Evolutionary conservation across 2,888 invertebrate genomes (phyloP), one percentile per base, ranked within the genome.

Genomic region (Chrysotoxum bicinctum): DNA sequence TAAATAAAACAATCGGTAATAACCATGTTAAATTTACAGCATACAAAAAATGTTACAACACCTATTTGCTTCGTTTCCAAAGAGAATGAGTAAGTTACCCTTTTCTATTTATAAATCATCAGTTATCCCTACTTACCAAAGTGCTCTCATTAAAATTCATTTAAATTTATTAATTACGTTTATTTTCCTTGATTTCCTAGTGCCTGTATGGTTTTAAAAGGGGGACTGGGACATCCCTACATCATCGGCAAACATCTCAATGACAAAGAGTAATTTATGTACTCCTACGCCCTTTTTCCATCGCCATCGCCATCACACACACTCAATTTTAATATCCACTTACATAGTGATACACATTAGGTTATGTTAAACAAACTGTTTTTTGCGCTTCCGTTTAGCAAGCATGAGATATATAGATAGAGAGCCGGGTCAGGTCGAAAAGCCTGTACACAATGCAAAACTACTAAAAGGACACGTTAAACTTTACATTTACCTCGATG

Each of bases 131-230:
- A 26, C 50, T 9, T 23, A 12, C 6, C 58, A 68, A 56, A 50
- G 40, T 50, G 45, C 73, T 70, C 64, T 70, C 70, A 70, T 83
- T 66, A 75, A 50, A 50, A 64, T 74, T 79, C 74, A 79, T 79
- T 70, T 45, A 79, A 64, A 26, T 83, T 83, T 73, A 83, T 83
- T 82, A 82, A 82, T 82, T 74, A 79, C 62, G 64, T 70, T 73
- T 60, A 60, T 77, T 76, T 60, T 32, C 16, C 40, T 16, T 54
- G 70, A 43, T 60, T 32, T n/a, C n/a, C n/a, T 54, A 50, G 52
- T 45, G 16, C 19, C 21, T 68, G 12, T 14, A 45, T 30, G 30
- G 52, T 26, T 52, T 30, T 14, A n/a, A n/a, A n/a, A 12, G 16
- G 14, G 1, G 8, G n/a, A 1, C 1, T 16, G 16, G 30, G 5